Conservation (phyloP, 1,140 invertebrate genomes). For the Ostrea edulis region DNA sequence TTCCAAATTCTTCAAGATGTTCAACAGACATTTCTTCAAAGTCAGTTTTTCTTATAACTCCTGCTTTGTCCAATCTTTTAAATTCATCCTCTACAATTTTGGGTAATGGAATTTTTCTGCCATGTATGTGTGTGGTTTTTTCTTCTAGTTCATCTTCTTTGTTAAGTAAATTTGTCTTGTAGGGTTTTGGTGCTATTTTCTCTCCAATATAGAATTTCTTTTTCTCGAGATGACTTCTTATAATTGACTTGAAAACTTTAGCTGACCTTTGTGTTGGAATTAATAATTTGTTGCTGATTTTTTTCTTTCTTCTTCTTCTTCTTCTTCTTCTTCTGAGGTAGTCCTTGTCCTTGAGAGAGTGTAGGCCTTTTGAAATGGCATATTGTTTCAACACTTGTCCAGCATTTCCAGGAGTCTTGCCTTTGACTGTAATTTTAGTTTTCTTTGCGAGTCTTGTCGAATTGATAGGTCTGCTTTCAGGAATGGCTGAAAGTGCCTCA, state of each 20-base stretch:
- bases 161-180: not conserved
- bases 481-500: not conserved
- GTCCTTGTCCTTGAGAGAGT: not conserved
- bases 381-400: not conserved
- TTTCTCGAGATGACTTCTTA: not conserved
- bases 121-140: slow-evolving; percentile 16
- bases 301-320: not conserved
- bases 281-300: not conserved
- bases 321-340: not conserved
- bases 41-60: not conserved
- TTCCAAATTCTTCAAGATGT: not conserved
- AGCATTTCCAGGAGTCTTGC: not conserved
- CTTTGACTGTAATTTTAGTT: not conserved
- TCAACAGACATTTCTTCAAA: not conserved
- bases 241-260: not conserved
- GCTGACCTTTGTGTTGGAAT: not conserved
- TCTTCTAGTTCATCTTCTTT: not conserved
- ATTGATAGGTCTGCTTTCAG: not conserved
- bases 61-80: not conserved
- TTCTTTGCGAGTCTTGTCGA: not conserved
- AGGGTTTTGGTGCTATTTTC: not conserved
- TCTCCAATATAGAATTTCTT: not conserved
- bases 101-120: not conserved
- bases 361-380: not conserved
- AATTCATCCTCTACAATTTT: not conserved